Conservation (phyloP, 2,888 invertebrate species). For the Prosopocoilus inquinatus region DNA sequence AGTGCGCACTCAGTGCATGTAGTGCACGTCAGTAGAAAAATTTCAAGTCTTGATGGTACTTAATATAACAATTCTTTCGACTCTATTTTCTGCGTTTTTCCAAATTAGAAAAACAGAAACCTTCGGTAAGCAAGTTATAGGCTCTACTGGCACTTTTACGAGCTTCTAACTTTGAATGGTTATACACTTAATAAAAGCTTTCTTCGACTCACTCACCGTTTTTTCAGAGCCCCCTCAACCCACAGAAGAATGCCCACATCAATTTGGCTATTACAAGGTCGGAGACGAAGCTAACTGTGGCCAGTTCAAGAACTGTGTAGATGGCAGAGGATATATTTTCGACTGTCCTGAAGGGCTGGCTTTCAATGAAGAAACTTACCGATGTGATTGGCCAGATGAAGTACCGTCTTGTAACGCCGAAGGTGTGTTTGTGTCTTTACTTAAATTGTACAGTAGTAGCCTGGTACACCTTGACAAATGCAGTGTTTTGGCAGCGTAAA, state of each 20-base stretch:
- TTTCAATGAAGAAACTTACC: slow-evolving; percentile 62
- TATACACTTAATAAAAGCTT: neutral
- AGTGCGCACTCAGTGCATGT: no score
- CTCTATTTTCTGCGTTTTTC: no score
- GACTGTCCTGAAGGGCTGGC: slow-evolving; percentile 78
- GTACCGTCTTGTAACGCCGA: slow-evolving; percentile 78
- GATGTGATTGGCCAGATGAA: slow-evolving; percentile 87
- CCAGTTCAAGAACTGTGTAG: slow-evolving; percentile 78
- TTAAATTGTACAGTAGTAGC: no score
- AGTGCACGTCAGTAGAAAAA: no score
- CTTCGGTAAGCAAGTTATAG: no score
- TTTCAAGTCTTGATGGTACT: no score
- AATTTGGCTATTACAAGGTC: slow-evolving; percentile 76
- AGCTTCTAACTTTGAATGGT: no score
- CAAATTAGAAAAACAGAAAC: no score
- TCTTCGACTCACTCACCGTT: neutral
- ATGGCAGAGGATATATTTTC: slow-evolving; percentile 69
- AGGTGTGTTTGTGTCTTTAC: slow-evolving; percentile 51
- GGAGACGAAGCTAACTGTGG: slow-evolving; percentile 70
- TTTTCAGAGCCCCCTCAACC: slow-evolving; percentile 67
- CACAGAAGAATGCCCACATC: slow-evolving; percentile 78
- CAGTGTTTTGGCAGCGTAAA: no score
- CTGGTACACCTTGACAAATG: no score
- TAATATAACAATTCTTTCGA: no score
- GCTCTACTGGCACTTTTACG: no score